Evolutionary conservation across 1,140 invertebrate species (phyloP).

Genomic region (Meloidogyne exigua): DNA sequence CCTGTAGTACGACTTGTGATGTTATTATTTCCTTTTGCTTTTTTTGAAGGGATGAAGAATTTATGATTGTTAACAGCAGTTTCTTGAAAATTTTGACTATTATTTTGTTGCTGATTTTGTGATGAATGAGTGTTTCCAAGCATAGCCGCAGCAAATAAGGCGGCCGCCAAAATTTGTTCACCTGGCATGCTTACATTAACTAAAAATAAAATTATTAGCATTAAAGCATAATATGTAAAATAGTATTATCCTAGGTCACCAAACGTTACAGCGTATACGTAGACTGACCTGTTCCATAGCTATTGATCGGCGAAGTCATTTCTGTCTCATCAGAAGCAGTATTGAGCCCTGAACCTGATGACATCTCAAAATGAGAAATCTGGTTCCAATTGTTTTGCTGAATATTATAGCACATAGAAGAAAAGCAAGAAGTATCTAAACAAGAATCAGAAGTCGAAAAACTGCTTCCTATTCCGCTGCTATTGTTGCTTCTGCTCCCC

Average conservation of each 20-base stretch:
- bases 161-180: constrained; percentile 22
- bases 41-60: neutral
- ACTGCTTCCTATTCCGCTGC: neutral
- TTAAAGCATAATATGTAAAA: too few relatives aligned
- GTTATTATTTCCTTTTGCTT: constrained; percentile 1
- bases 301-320: neutral
- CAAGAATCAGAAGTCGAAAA: neutral
- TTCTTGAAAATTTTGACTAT: neutral
- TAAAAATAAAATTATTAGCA: neutral
- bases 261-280: neutral
- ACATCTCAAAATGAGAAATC: neutral
- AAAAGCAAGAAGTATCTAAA: neutral
- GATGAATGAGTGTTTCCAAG: constrained; percentile 7
- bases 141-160: constrained; percentile 23
- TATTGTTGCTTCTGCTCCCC: neutral
- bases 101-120: neutral
- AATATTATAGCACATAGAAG: neutral
- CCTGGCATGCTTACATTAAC: neutral
- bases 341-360: neutral
- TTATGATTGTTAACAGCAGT: neutral
- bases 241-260: too few relatives aligned
- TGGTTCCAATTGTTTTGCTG: neutral
- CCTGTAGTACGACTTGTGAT: neutral
- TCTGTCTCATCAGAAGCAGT: neutral
- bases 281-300: neutral